Conservation (phyloP, 2,888 invertebrate species). For the Luperina testacea region DNA sequence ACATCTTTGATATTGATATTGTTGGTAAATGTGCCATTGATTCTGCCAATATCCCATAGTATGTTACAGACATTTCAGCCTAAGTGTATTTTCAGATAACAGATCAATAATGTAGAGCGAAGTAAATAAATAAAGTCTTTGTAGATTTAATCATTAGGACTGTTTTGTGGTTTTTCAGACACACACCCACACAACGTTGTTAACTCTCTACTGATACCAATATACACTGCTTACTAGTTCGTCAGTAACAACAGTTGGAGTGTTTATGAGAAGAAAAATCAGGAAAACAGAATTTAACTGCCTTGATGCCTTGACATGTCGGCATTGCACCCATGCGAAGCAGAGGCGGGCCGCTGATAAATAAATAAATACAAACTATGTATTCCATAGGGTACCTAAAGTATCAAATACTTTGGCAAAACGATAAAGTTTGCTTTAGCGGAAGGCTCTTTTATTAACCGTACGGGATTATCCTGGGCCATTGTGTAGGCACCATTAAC, state of each 20-base stretch:
- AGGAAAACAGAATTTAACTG: no score
- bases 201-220: neutral
- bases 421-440: constrained; percentile 68
- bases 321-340: neutral
- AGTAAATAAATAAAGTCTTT: neutral
- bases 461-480: constrained; percentile 72
- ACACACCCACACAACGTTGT: neutral
- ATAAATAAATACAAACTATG: constrained; percentile 22
- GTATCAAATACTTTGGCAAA: constrained; percentile 63
- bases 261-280: neutral
- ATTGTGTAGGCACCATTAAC: constrained; percentile 72
- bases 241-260: no score
- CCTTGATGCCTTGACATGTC: neutral
- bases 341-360: no score
- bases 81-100: neutral
- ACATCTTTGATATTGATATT: constrained; percentile 53
- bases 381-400: constrained; percentile 46
- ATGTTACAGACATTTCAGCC: neutral
- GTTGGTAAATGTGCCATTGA: constrained; percentile 31
- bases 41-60: constrained; percentile 19
- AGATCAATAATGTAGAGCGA: neutral
- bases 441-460: constrained; percentile 76
- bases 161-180: neutral
- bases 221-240: neutral
- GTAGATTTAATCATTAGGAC: neutral